A percentile compares a stretch with the other conserved stretches of the same genome.
phyloP scores from a whole-genome alignment of 2,888 invertebrate genomes.

The Panzeria rudis region DNA sequence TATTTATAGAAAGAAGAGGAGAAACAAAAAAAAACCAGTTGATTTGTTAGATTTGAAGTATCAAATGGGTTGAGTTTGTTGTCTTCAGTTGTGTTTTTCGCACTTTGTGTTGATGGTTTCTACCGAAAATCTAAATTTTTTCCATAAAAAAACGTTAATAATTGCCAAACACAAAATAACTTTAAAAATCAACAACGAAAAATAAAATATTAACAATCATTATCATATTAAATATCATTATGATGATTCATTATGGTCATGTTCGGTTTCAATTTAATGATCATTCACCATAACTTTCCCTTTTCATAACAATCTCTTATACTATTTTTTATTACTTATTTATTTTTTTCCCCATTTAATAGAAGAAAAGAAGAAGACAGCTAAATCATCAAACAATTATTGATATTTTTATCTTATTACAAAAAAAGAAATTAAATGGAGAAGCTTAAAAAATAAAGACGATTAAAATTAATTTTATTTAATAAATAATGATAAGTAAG shows the following conservation, averaged over 20 bases:
- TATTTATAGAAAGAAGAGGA: not conserved
- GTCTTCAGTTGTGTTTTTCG: slow-evolving; percentile 33
- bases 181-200: not conserved
- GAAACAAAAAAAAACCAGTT: slow-evolving; percentile 24
- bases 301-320: slow-evolving; percentile 52
- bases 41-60: slow-evolving; percentile 12
- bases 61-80: slow-evolving; percentile 2
- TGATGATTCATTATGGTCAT: slow-evolving; percentile 12
- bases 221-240: slow-evolving; percentile 36
- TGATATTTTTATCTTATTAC: slow-evolving; percentile 23
- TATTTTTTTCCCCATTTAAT: not conserved
- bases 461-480: not conserved
- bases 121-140: not conserved
- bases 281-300: slow-evolving; percentile 68
- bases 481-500: not conserved
- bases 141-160: slow-evolving; percentile 45
- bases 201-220: not conserved
- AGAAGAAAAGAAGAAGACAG: slow-evolving; percentile 11
- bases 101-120: slow-evolving; percentile 2
- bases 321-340: not conserved
- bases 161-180: slow-evolving; percentile 52
- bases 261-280: slow-evolving; percentile 10
- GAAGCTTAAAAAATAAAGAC: slow-evolving; percentile 9
- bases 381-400: slow-evolving; percentile 36
- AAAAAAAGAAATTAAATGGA: slow-evolving; percentile 32